Conservation (phyloP, 2,113 vertebrate genomes). For the Calidris pugnax region DNA sequence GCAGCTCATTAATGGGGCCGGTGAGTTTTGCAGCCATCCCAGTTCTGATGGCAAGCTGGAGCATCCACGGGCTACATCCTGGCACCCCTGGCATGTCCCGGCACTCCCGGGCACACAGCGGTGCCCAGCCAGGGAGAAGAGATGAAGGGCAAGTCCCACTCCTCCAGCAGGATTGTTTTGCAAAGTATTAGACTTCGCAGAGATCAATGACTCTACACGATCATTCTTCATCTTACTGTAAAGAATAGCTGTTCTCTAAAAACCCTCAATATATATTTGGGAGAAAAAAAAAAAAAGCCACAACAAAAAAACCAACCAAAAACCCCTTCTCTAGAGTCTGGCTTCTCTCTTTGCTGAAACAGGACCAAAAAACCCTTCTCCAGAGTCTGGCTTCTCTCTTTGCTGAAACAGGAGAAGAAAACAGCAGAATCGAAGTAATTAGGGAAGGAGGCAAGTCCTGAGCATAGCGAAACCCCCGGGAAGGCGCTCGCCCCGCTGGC, state of each 20-base stretch:
- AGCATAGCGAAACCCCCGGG: neutral
- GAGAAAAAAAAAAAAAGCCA: neutral
- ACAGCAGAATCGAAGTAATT: neutral
- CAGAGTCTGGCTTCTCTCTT: too few species aligned
- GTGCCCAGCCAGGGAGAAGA: neutral
- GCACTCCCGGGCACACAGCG: rapidly evolving
- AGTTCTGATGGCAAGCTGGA: neutral
- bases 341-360: neutral
- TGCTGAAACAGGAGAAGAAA: neutral
- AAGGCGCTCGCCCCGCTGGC: rapidly evolving
- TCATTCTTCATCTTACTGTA: neutral
- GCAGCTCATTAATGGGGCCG: neutral
- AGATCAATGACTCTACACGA: neutral
- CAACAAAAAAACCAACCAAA: neutral
- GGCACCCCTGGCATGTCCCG: rapidly evolving
- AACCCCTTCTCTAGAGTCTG: neutral
- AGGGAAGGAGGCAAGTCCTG: neutral
- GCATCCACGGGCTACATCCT: neutral
- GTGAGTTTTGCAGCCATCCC: neutral
- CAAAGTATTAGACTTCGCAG: neutral
- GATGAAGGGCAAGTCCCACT: neutral
- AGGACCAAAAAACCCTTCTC: too few species aligned
- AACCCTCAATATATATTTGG: neutral
- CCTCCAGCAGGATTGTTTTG: neutral
- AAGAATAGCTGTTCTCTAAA: neutral